A percentile compares a stretch with the other conserved stretches of the same genome.
These are phyloP conservation scores for Falcaria lacertinaria DNA, from an alignment of 2,888 invertebrate genomes.

Conservation along the genomic window DNA sequence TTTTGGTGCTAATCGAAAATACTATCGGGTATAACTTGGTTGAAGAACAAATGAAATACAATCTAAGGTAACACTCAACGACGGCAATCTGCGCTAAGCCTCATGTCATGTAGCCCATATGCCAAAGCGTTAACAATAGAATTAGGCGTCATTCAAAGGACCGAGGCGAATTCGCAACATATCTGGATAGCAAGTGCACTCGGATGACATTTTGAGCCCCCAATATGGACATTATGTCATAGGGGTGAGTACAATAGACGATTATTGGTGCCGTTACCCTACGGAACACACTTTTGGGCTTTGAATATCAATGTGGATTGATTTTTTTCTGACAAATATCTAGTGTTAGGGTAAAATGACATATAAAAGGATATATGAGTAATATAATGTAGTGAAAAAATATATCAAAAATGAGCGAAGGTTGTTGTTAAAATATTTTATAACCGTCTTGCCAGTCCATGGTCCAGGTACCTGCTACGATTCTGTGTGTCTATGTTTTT, in stretches of 20 bases:
- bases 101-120: constrained; percentile 69
- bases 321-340: constrained; percentile 10
- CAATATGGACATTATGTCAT: constrained; percentile 74
- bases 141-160: constrained; percentile 77
- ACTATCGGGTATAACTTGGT: not conserved
- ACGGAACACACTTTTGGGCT: constrained; percentile 30
- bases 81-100: constrained; percentile 47
- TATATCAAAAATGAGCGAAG: no score
- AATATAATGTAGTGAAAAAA: no score
- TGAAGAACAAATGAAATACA: constrained; percentile 8
- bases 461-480: no score
- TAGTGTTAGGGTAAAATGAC: no score
- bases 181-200: constrained; percentile 74
- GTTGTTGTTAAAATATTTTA: no score
- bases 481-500: no score
- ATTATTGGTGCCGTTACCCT: constrained; percentile 62
- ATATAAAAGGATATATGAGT: no score
- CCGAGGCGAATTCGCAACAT: constrained; percentile 62
- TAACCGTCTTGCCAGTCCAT: no score
- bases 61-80: constrained; percentile 29
- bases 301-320: constrained; percentile 27
- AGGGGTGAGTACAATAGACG: constrained; percentile 54
- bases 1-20: no score
- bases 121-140: constrained; percentile 70
- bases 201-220: constrained; percentile 74